phyloP scores from a whole-genome alignment of 2,888 invertebrate species.

The Drosophila kuntzei region DNA sequence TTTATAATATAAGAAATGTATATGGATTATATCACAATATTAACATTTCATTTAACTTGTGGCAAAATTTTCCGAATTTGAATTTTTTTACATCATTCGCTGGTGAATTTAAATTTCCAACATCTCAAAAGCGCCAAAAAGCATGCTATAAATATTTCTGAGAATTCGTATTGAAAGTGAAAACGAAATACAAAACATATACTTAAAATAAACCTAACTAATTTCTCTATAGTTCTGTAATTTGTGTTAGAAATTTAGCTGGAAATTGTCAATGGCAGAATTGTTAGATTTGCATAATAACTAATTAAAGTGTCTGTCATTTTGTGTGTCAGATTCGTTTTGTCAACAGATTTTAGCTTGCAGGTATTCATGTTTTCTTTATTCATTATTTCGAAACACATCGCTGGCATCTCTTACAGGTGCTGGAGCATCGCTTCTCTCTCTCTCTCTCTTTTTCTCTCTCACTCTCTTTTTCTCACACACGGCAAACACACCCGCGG shows the following conservation, averaged over 20 bases:
- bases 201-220: not conserved
- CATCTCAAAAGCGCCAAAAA: constrained; percentile 23
- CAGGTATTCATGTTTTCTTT: not conserved
- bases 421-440: not conserved
- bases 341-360: not conserved
- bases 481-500: constrained; percentile 72
- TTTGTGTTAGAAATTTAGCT: not conserved
- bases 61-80: no score
- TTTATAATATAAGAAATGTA: no score
- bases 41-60: no score
- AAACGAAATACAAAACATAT: not conserved
- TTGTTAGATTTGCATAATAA: not conserved
- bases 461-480: constrained; percentile 5
- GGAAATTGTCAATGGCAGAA: not conserved
- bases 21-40: no score
- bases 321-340: not conserved
- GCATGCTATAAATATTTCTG: constrained; percentile 23
- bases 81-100: no score
- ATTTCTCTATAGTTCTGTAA: not conserved
- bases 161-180: not conserved
- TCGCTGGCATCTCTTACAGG: constrained; percentile 9
- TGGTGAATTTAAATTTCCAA: no score
- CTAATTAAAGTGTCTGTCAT: not conserved
- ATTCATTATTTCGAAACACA: not conserved
- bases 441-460: constrained; percentile 6